phyloP scores from a whole-genome alignment of 1,140 invertebrate genomes.

The Drepana arcuata region DNA sequence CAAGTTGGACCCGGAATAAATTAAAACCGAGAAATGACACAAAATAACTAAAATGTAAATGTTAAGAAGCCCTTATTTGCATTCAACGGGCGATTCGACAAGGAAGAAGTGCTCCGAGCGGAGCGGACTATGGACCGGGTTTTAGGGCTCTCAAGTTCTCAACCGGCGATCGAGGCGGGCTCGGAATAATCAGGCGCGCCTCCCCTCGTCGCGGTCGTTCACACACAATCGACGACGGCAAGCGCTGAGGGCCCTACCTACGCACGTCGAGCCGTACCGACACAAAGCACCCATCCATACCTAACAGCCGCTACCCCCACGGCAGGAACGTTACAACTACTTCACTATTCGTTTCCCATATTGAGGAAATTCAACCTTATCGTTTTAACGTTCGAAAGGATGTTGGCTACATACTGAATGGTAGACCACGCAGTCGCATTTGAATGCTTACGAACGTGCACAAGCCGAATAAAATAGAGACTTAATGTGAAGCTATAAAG shows the following conservation, averaged over 20 bases:
- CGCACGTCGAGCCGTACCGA: constrained; percentile 43
- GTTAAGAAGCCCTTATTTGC: constrained; percentile 41
- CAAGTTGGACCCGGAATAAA: constrained; percentile 20
- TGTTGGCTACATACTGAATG: constrained; percentile 1
- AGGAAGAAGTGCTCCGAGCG: constrained; percentile 19
- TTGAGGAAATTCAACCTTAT: constrained; percentile 3
- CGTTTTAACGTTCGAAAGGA: background rate
- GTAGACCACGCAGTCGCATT: constrained; percentile 21
- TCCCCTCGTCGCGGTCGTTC: constrained; percentile 62
- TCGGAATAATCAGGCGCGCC: constrained; percentile 57
- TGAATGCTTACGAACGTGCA: too few relatives aligned
- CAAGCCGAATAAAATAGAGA: too few relatives aligned
- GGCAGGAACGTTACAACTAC: constrained; percentile 19
- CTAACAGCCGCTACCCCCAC: constrained; percentile 36
- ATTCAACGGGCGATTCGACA: constrained; percentile 32
- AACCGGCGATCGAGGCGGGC: constrained; percentile 44
- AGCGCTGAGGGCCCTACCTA: constrained; percentile 49
- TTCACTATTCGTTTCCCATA: constrained; percentile 3
- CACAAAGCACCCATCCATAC: constrained; percentile 57
- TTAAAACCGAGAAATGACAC: constrained; percentile 16
- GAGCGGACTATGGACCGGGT: constrained; percentile 29
- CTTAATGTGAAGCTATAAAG: constrained; percentile 41
- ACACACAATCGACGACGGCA: constrained; percentile 58
- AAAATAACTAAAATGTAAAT: constrained; percentile 35
- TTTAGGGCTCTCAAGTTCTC: constrained; percentile 55